Percentiles rank a stretch among this genome's conserved stretches.
phyloP scores from a whole-genome alignment of 2,797 vertebrate genomes.

The Dendrocincla tyrannina region DNA sequence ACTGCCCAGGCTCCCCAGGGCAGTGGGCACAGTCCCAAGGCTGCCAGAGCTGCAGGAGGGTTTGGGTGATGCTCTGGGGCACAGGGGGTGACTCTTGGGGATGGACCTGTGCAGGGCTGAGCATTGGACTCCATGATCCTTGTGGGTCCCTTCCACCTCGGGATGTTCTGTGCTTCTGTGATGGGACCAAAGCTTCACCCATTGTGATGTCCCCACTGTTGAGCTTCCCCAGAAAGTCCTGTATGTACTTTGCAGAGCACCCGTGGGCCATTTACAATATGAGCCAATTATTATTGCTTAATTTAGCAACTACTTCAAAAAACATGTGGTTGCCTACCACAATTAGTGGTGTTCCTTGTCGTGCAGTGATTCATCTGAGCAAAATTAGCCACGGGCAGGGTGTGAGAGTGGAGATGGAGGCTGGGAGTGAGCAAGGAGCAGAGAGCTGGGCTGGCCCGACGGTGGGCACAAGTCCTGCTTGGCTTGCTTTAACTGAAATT shows the following conservation, averaged over 20 bases:
- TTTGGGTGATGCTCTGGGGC: fast-evolving
- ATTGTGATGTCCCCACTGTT: not conserved
- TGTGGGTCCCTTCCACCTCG: not conserved
- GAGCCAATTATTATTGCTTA: not conserved
- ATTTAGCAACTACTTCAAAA: not conserved
- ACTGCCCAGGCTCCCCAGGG: not conserved
- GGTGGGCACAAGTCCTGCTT: not conserved
- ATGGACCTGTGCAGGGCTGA: not conserved
- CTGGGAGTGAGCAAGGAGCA: not conserved
- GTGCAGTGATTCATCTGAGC: not conserved
- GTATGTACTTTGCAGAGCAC: not conserved
- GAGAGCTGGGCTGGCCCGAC: not conserved
- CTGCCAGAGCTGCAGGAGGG: not conserved
- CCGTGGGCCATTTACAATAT: not conserved
- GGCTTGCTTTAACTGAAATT: too few relatives aligned
- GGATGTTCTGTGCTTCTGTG: not conserved
- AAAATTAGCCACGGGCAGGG: not conserved
- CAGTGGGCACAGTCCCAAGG: not conserved
- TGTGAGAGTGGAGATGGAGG: not conserved
- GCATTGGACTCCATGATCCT: fast-evolving
- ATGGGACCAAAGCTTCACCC: not conserved
- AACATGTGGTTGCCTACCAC: not conserved
- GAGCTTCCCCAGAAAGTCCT: not conserved
- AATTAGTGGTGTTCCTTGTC: fast-evolving
- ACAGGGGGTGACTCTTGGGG: not conserved